phyloP scores from a whole-genome alignment of 2,888 invertebrate genomes.

The Bombyx huttoni region DNA sequence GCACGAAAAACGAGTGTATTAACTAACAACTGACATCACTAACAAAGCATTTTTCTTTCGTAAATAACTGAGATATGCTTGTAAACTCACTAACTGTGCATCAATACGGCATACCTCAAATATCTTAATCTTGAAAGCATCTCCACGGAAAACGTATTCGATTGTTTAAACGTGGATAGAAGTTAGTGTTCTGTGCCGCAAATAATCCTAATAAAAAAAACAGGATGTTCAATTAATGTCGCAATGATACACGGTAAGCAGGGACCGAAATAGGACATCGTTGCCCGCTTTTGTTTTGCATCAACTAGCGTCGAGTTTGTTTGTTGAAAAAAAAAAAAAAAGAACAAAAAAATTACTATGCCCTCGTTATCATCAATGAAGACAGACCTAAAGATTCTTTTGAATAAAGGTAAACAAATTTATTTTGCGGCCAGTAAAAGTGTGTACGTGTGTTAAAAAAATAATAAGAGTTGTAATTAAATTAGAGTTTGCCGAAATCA shows the following conservation, averaged over 20 bases:
- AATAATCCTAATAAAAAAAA: constrained; percentile 24
- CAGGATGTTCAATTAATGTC: constrained; percentile 66
- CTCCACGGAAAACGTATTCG: not conserved
- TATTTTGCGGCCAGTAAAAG: not conserved
- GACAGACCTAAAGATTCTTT: constrained; percentile 32
- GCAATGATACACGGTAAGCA: constrained; percentile 58
- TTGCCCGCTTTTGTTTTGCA: constrained; percentile 50
- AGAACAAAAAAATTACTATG: too few relatives aligned
- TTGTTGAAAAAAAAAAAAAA: constrained; percentile 7
- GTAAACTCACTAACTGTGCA: not conserved
- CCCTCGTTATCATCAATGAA: constrained; percentile 36
- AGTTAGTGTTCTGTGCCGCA: not conserved
- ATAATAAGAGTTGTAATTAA: not conserved
- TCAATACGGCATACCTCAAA: not conserved
- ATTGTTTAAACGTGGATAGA: not conserved
- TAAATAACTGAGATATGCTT: constrained; percentile 12
- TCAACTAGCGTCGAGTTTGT: constrained; percentile 19
- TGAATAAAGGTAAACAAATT: constrained; percentile 29
- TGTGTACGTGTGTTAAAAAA: not conserved
- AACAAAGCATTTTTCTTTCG: constrained; percentile 18
- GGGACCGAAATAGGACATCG: constrained; percentile 59
- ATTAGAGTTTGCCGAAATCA: not conserved
- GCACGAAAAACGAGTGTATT: not conserved
- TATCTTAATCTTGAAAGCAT: not conserved
- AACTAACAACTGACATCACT: constrained; percentile 8